Conservation (phyloP, 2,888 invertebrate genomes). For the Sphaerophoria taeniata region DNA sequence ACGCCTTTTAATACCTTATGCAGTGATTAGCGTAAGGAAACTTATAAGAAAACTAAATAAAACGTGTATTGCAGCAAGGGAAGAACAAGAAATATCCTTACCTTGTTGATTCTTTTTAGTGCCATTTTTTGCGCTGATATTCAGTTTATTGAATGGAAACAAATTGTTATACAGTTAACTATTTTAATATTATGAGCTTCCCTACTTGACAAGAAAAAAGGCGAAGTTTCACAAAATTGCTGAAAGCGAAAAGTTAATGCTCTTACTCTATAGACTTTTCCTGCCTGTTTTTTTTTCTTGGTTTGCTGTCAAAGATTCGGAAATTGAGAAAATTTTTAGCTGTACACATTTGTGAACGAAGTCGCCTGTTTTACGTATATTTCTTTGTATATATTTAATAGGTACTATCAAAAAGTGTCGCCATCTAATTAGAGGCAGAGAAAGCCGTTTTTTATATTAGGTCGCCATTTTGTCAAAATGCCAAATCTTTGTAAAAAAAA, state of each 20-base stretch:
- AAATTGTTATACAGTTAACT: conserved; percentile 47
- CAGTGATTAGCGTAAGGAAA: conserved; percentile 20
- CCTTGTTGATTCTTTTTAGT: conserved; percentile 98
- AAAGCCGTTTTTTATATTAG: too few species aligned
- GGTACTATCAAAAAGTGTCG: too few species aligned
- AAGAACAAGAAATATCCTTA: conserved; percentile 75
- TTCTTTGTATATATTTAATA: too few species aligned
- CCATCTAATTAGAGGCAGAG: too few species aligned
- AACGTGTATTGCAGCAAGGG: conserved; percentile 62
- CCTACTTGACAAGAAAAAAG: conserved; percentile 59
- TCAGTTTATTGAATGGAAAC: conserved; percentile 59
- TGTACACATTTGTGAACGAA: too few species aligned
- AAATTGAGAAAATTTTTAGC: too few species aligned
- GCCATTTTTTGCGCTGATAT: conserved; percentile 87
- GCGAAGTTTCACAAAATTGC: conserved; percentile 68
- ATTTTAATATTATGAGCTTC: conserved; percentile 62
- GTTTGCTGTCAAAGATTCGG: conserved; percentile 53
- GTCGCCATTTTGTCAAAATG: too few species aligned
- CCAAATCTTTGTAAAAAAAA: too few species aligned
- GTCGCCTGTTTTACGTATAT: too few species aligned
- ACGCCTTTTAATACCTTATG: conserved; percentile 50
- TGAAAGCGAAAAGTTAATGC: conserved; percentile 71
- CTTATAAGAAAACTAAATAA: not conserved
- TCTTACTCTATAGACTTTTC: conserved; percentile 61
- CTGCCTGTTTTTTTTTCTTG: conserved; percentile 67